Evolutionary conservation across 37 sponge, comb jelly and placozoan genomes (phyloP).

Genomic region (Ianthella basta): DNA sequence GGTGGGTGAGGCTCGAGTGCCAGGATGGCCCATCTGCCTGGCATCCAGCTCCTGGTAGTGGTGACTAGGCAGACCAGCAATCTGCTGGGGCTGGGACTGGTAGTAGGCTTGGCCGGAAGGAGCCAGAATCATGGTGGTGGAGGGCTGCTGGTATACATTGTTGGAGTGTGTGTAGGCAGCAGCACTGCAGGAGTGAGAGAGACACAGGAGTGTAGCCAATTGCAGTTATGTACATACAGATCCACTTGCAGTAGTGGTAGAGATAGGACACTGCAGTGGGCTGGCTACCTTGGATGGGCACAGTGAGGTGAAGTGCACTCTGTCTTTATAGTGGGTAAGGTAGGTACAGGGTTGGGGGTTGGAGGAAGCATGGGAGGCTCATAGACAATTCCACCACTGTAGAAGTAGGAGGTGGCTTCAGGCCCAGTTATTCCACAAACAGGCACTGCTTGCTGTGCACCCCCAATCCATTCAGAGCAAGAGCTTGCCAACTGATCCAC

Average conservation of each 20-base stretch:
- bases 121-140: conserved; percentile 7
- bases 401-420: no score
- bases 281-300: conserved; percentile 1
- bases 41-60: conserved; percentile 7
- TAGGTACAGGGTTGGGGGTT: no score
- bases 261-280: background rate
- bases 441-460: no score
- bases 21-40: conserved; percentile 13
- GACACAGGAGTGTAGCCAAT: background rate
- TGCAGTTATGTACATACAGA: background rate
- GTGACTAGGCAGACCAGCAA: background rate
- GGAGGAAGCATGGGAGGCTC: no score
- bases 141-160: conserved; percentile 22
- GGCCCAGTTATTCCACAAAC: no score
- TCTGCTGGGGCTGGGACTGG: conserved; percentile 4
- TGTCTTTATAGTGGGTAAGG: conserved; percentile 7
- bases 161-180: background rate
- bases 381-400: no score
- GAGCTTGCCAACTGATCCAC: no score
- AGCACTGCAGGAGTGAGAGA: background rate
- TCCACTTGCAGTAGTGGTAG: no score
- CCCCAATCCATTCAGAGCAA: no score
- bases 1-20: conserved; percentile 35
- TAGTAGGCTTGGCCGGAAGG: conserved; percentile 6
- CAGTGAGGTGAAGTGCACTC: conserved; percentile 16